A percentile compares a stretch with the other conserved stretches of the same genome.
phyloP scores from a whole-genome alignment of 2,888 invertebrate genomes.

The Asteroscopus sphinx region DNA sequence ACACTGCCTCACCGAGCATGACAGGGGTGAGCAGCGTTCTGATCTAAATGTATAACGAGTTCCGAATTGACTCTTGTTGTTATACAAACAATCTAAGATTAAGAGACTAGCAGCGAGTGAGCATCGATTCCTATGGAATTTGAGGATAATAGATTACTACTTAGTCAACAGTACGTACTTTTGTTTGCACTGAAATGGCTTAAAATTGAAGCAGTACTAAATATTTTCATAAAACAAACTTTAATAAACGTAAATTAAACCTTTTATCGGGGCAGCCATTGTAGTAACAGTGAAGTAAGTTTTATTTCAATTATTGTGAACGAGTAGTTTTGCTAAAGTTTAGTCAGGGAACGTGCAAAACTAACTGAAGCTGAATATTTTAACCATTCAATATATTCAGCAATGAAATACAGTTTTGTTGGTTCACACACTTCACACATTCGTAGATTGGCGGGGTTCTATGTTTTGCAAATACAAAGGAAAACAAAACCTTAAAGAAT shows the following conservation, averaged over 20 bases:
- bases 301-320: slow-evolving; percentile 7
- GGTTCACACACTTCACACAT: too few species aligned
- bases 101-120: neutral
- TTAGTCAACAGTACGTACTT: too few species aligned
- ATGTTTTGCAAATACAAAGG: too few species aligned
- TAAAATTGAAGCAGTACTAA: too few species aligned
- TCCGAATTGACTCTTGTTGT: neutral
- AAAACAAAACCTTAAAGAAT: slow-evolving; percentile 7
- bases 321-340: slow-evolving; percentile 8
- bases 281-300: slow-evolving; percentile 1
- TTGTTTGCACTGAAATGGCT: too few species aligned
- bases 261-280: too few species aligned
- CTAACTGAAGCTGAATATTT: slow-evolving; percentile 8
- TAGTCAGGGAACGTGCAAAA: slow-evolving; percentile 3
- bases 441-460: too few species aligned
- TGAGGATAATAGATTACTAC: too few species aligned
- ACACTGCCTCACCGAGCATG: neutral
- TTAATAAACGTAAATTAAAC: too few species aligned
- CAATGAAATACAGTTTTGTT: neutral
- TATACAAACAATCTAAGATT: neutral
- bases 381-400: slow-evolving; percentile 4
- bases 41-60: neutral
- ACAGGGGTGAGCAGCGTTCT: neutral
- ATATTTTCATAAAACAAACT: too few species aligned
- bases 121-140: neutral